A percentile compares a stretch with the other conserved stretches of the same genome.
Evolutionary conservation across 2,888 invertebrate species (phyloP).

Genomic region (Heliconius charithonia): DNA sequence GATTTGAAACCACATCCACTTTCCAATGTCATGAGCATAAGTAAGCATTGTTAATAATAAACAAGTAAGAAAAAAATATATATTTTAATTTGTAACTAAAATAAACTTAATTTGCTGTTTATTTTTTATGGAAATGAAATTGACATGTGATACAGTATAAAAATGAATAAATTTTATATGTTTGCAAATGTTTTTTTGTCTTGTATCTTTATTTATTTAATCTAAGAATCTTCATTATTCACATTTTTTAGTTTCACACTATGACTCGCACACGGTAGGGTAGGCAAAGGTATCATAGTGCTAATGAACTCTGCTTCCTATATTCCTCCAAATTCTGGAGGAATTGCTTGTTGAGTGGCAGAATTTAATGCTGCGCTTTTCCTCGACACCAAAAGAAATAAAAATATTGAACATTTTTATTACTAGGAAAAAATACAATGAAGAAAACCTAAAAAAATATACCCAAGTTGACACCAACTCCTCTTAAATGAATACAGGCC

Average conservation of each 20-base stretch:
- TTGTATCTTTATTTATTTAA: not conserved
- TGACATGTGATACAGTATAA: slow-evolving; percentile 25
- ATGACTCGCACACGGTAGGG: not conserved
- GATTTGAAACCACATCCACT: not conserved
- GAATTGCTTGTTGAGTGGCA: not conserved
- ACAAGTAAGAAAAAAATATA: not conserved
- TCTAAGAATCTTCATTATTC: not conserved
- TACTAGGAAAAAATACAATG: not conserved
- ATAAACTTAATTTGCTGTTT: not conserved
- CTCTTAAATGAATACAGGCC: no score
- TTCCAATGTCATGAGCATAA: not conserved
- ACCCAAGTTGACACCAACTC: no score
- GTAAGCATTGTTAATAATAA: not conserved
- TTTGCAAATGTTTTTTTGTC: slow-evolving; percentile 9
- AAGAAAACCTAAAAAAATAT: no score
- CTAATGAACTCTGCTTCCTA: not conserved
- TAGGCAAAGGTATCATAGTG: not conserved
- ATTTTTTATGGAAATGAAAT: not conserved
- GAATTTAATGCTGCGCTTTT: not conserved
- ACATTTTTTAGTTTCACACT: not conserved
- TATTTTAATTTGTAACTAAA: not conserved
- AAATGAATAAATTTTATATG: slow-evolving; percentile 12
- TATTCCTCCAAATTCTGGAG: not conserved
- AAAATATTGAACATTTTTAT: not conserved
- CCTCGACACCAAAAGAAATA: not conserved